Conservation (phyloP, 2,888 invertebrate species). For the Philonicus albiceps region DNA sequence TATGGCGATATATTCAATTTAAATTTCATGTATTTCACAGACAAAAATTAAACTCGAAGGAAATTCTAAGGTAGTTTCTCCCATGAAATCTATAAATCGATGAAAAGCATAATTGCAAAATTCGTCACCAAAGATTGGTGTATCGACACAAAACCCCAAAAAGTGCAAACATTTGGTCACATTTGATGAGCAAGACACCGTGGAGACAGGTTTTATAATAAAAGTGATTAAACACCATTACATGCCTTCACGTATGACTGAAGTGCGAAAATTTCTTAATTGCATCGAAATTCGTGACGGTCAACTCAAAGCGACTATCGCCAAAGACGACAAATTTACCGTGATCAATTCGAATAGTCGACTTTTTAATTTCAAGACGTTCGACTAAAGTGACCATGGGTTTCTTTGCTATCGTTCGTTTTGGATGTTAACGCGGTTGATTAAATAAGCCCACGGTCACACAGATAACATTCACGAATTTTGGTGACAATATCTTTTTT, state of each 20-base stretch:
- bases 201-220: not conserved
- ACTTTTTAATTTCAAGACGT: not conserved
- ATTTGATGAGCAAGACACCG: not conserved
- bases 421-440: not conserved
- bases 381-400: not conserved
- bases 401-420: not conserved
- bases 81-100: not conserved
- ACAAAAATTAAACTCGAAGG: not conserved
- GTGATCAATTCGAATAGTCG: not conserved
- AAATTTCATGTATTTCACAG: not conserved
- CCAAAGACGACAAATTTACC: not conserved
- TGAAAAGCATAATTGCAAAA: not conserved
- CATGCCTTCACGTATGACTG: not conserved
- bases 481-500: not conserved
- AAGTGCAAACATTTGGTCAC: not conserved
- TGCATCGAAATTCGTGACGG: not conserved
- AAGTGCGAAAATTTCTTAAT: not conserved
- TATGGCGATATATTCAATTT: no score
- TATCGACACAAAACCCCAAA: not conserved
- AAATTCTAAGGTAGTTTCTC: not conserved
- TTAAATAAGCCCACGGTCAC: not conserved
- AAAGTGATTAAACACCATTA: not conserved
- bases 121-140: not conserved
- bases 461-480: not conserved
- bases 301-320: not conserved